Conservation (phyloP, 2,888 invertebrate species). For the Lycia hirtaria region DNA sequence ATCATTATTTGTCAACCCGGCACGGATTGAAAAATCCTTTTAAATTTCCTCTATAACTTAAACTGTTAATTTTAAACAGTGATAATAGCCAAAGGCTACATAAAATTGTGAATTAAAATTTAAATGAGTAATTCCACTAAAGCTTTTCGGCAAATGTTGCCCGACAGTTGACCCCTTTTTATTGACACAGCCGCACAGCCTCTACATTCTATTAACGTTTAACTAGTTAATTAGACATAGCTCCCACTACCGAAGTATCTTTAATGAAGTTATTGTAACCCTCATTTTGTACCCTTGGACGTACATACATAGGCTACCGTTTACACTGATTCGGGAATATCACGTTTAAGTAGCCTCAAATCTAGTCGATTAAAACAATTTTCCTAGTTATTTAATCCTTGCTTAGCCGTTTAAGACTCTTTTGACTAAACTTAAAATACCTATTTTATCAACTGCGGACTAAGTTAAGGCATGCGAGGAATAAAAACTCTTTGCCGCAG, state of each 20-base stretch:
- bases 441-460: neutral
- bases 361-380: neutral
- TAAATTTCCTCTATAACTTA: constrained; percentile 3
- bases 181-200: constrained; percentile 30
- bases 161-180: constrained; percentile 49
- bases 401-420: neutral
- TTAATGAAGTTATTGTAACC: constrained; percentile 61
- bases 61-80: neutral
- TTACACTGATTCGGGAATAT: constrained; percentile 9
- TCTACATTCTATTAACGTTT: constrained; percentile 48
- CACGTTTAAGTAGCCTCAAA: neutral
- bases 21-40: neutral
- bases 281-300: constrained; percentile 34
- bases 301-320: constrained; percentile 3
- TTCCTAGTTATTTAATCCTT: neutral
- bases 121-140: constrained; percentile 1
- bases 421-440: neutral
- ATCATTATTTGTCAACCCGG: no score
- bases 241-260: constrained; percentile 58
- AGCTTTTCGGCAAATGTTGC: constrained; percentile 6
- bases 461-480: constrained; percentile 7
- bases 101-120: constrained; percentile 1
- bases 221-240: constrained; percentile 62
- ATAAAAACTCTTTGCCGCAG: constrained; percentile 13
- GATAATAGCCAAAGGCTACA: neutral